Evolutionary conservation across 2,888 invertebrate genomes (phyloP), one percentile per base, ranked within the genome.

Genomic region (Cloeon dipterum): DNA sequence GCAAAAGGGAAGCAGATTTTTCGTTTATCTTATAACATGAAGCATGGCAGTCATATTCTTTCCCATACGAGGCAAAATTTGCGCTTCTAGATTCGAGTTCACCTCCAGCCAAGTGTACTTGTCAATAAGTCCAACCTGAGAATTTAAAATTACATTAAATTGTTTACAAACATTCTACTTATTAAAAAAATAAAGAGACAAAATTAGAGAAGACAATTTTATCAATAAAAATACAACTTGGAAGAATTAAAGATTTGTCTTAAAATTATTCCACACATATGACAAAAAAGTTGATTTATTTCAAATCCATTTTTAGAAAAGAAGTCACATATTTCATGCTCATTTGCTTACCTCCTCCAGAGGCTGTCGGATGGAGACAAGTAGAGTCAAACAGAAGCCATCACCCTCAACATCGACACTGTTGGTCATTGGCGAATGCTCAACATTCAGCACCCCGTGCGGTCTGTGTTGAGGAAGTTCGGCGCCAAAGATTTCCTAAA

Each of bases 71-170:
- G 66, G 56, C 11, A 77, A 60, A 36, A 88, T 54, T 44, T 62
- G 63, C 41, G 74, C 72, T 36, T 78, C 76, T 23, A 78, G 55
- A 32, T 70, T 68, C 47, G 65, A 62, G 20, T 74, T 65, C 32
- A 83, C 57, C 56, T 86, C 83, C 46, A 83, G 75, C 89, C 88
- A 89, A 11, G 75, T 74, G 58, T 82, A 88, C 56, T 86, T 86
- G 39, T 83, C 82, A 50, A 79, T 78, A 4, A 85, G 67, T 8
- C 77, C 70, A 1, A 85, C 29, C 29, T 29, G 16, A 8, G n/a
- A n/a, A n/a, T n/a, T n/a, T n/a, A n/a, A n/a, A n/a, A n/a, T n/a
- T n/a, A n/a, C n/a, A n/a, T n/a, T n/a, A n/a, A n/a, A n/a, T n/a
- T n/a, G n/a, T n/a, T n/a, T n/a, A n/a, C n/a, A n/a, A n/a, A n/a